phyloP scores from a whole-genome alignment of 2,888 invertebrate genomes.

The Drosophila subquinaria region DNA sequence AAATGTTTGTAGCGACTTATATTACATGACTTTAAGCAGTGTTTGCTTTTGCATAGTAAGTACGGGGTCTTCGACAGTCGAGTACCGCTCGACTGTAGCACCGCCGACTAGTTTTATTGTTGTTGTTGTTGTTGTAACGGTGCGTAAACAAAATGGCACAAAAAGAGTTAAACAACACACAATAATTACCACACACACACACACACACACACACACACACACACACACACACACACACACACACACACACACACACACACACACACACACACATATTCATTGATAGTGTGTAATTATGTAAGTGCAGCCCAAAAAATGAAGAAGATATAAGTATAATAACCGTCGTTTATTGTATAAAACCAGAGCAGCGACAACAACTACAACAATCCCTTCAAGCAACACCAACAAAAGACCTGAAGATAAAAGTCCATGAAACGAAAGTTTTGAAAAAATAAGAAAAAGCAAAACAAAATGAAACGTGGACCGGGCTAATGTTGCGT shows the following conservation, averaged over 20 bases:
- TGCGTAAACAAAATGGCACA: slow-evolving; percentile 54
- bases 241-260: slow-evolving; percentile 29
- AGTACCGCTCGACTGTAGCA: too few species aligned
- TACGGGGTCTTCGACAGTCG: too few species aligned
- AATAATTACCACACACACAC: slow-evolving; percentile 58
- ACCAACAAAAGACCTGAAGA: slow-evolving; percentile 17
- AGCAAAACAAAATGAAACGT: slow-evolving; percentile 14
- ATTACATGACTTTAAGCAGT: too few species aligned
- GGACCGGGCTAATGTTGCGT: slow-evolving; percentile 11
- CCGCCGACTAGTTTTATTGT: too few species aligned
- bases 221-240: slow-evolving; percentile 14
- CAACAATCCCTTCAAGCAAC: slow-evolving; percentile 16
- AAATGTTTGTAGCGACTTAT: too few species aligned
- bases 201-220: slow-evolving; percentile 15
- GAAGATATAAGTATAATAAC: slow-evolving; percentile 30
- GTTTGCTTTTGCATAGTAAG: too few species aligned
- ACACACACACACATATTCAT: slow-evolving; percentile 7
- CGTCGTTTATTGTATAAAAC: slow-evolving; percentile 15
- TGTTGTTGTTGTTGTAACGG: slow-evolving; percentile 45
- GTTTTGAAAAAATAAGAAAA: slow-evolving; percentile 22
- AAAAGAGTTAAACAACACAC: slow-evolving; percentile 65
- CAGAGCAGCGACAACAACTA: slow-evolving; percentile 14
- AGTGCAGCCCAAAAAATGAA: slow-evolving; percentile 36
- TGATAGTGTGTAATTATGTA: slow-evolving; percentile 54
- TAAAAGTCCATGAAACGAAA: slow-evolving; percentile 37